Evolutionary conservation across 2,113 vertebrate species (phyloP), one percentile per base, ranked within the genome.

Genomic region (Hippocampus barbouri): DNA sequence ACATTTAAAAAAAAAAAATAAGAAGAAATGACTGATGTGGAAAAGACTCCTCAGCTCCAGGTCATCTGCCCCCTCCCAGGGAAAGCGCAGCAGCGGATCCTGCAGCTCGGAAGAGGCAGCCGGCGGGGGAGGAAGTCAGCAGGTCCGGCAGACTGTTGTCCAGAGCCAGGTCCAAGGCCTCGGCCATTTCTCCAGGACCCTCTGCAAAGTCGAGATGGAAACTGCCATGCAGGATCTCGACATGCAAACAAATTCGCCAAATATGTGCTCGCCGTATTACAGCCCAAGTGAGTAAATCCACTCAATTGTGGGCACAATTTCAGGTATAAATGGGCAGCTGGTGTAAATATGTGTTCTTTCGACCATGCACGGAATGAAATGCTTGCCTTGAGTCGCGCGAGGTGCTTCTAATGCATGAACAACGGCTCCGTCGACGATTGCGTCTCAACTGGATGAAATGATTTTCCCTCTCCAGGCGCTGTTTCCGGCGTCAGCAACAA

Each of bases 81-180:
- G 79, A 65, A 75, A 82, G 30, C 80, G 73, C 69, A 86, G 87
- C 84, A 88, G 86, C 71, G 83, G 83, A 71, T 90, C 89, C 21
- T 80, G 25, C 67, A 89, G 89, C 76, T 91, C 86, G 1, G 91
- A 91, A 10, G 91, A 91, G 78, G 83, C 81, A 1, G 78, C 61
- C 43, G 81, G 75, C 34, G 80, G 66, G 20, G 80, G 66, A 27
- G 74, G 66, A 20, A 34, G 69, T 64, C 71, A 12, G 25, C 49
- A 51, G 80, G 75, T 62, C 72, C 67, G 47, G 70, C 84, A 77
- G 63, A 85, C 70, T 0, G 70, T 78, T 66, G 87, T 80, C 43
- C 81, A 89, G 66, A 82, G 76, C 41, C 85, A 83, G 73, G 75
- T 80, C 59, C 84, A 84, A 75, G 83, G 81, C 15, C 60, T 66